A percentile compares a stretch with the other conserved stretches of the same genome.
phyloP scores from a whole-genome alignment of 2,113 vertebrate species.

The Charina bottae region DNA sequence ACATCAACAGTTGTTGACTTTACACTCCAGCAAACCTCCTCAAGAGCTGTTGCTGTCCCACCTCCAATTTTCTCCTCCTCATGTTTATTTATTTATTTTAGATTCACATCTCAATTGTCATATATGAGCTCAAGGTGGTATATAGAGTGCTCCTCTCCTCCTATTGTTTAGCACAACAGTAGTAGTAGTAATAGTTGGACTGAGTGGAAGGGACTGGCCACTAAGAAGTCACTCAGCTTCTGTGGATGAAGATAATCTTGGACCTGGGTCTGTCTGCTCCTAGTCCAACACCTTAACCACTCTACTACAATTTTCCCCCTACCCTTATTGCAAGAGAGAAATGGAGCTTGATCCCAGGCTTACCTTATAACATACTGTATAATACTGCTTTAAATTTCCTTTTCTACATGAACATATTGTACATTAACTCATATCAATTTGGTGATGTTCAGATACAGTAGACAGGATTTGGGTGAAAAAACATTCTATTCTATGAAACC shows the following conservation, averaged over 20 bases:
- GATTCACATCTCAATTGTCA: neutral
- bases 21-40: neutral
- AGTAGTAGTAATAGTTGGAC: neutral
- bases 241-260: neutral
- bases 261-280: neutral
- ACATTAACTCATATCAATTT: conserved; percentile 28
- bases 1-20: neutral
- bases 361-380: neutral
- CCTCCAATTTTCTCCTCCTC: neutral
- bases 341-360: neutral
- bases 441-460: neutral
- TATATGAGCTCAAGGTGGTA: neutral
- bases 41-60: neutral
- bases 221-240: neutral
- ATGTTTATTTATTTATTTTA: neutral
- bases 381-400: neutral
- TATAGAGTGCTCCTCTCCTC: neutral
- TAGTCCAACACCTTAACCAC: neutral
- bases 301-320: neutral
- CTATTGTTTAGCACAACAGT: neutral
- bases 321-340: neutral
- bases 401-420: conserved; percentile 37
- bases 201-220: neutral
- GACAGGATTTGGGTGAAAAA: conserved; percentile 44
- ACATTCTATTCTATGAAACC: conserved; percentile 43